A percentile compares a stretch with the other conserved stretches of the same genome.
Conservation (phyloP, 2,113 vertebrate species). For the Serilophus lunatus region DNA sequence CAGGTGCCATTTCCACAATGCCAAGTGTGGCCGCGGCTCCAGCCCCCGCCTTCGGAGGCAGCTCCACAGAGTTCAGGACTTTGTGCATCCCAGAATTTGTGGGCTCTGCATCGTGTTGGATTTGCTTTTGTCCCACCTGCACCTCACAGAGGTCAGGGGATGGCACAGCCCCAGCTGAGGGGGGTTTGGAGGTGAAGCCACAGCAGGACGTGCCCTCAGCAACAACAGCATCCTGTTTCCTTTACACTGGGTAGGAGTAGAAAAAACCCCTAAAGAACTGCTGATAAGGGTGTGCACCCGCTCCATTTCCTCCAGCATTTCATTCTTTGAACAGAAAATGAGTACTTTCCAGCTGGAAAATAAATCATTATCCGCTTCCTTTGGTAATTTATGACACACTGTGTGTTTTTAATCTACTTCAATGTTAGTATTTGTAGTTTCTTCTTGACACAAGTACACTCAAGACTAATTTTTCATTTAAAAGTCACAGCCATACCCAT, state of each 20-base stretch:
- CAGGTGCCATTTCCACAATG: neutral
- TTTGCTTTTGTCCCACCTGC: neutral
- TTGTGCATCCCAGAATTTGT: neutral
- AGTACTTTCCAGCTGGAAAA: constrained; percentile 26
- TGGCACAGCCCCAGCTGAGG: no score
- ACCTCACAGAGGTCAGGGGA: neutral
- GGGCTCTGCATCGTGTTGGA: neutral
- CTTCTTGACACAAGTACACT: neutral
- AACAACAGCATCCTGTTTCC: neutral
- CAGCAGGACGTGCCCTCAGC: neutral
- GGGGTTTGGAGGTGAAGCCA: neutral
- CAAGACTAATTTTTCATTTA: neutral
- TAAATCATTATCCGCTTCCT: neutral
- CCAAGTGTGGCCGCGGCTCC: neutral
- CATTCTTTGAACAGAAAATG: neutral
- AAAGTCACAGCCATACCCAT: neutral
- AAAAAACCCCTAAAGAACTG: neutral
- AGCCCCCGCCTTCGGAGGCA: neutral
- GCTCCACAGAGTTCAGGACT: rapidly evolving
- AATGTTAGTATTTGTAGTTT: neutral
- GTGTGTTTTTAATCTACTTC: neutral
- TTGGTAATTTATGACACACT: neutral
- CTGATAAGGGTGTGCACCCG: neutral
- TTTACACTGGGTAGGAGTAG: neutral
- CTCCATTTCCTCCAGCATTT: neutral